phyloP scores from a whole-genome alignment of 2,888 invertebrate species.

The Erebia ligea region DNA sequence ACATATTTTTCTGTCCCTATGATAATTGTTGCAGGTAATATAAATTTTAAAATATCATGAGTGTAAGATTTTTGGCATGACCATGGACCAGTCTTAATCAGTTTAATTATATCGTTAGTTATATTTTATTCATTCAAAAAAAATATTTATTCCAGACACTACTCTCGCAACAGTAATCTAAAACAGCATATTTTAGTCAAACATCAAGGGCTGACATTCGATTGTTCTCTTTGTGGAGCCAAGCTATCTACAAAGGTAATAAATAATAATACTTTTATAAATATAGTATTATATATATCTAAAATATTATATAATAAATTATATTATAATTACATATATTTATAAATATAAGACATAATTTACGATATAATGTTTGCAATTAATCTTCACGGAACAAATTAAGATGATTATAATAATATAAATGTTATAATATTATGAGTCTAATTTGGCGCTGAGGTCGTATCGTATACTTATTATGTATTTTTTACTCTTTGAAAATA shows the following conservation, averaged over 20 bases:
- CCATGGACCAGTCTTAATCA: neutral
- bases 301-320: too few species aligned
- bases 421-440: neutral
- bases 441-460: conserved; percentile 1
- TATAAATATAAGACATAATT: too few species aligned
- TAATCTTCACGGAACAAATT: neutral
- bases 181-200: conserved; percentile 77
- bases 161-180: conserved; percentile 81
- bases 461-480: neutral
- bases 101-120: neutral
- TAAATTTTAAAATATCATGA: conserved; percentile 29
- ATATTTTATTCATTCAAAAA: neutral
- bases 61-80: too few species aligned
- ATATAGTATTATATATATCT: too few species aligned
- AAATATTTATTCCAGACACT: conserved; percentile 61
- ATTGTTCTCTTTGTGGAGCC: conserved; percentile 68
- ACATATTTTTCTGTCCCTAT: conserved; percentile 61
- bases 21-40: conserved; percentile 62
- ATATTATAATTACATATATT: too few species aligned
- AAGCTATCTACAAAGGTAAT: conserved; percentile 67
- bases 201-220: conserved; percentile 76
- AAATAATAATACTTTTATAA: neutral
- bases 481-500: neutral
- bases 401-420: neutral
- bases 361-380: too few species aligned